These are phyloP conservation scores for Cheirogaleus major DNA, from an alignment of 2,797 vertebrate species.

Conservation along the genomic window DNA sequence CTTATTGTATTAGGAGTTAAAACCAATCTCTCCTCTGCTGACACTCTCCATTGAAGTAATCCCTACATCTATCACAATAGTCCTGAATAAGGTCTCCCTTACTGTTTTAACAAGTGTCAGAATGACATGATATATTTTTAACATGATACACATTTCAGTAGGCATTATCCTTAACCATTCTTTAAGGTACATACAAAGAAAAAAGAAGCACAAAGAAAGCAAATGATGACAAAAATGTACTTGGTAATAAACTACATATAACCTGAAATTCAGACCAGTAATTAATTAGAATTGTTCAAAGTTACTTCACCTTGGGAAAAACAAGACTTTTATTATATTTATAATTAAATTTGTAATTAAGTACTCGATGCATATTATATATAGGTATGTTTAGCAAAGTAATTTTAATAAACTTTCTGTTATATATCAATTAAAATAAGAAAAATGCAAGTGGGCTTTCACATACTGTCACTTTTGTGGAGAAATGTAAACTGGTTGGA, in stretches of 20 bases:
- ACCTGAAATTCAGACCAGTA: conserved; percentile 9
- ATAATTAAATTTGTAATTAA: conserved; percentile 48
- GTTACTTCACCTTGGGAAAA: conserved; percentile 31
- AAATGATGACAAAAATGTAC: neutral
- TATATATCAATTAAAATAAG: conserved; percentile 35
- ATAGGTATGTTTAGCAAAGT: neutral
- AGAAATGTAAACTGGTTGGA: conserved; percentile 11
- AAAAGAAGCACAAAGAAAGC: neutral
- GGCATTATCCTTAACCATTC: neutral
- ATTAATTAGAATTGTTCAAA: conserved; percentile 54
- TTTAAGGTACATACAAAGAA: neutral
- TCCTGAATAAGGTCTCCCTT: neutral
- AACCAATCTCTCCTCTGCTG: neutral
- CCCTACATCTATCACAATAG: neutral
- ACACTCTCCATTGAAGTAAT: neutral
- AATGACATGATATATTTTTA: neutral
- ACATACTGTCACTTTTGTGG: neutral
- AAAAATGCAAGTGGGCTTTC: conserved; percentile 16
- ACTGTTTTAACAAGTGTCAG: neutral
- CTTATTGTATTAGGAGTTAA: neutral
- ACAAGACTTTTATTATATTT: conserved; percentile 43
- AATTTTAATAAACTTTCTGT: conserved; percentile 44
- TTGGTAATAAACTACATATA: neutral
- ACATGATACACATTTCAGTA: neutral
- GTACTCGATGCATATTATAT: neutral